Evolutionary conservation across 2,888 invertebrate species (phyloP), one percentile per base, ranked within the genome.

Genomic region (Leptothorax acervorum): DNA sequence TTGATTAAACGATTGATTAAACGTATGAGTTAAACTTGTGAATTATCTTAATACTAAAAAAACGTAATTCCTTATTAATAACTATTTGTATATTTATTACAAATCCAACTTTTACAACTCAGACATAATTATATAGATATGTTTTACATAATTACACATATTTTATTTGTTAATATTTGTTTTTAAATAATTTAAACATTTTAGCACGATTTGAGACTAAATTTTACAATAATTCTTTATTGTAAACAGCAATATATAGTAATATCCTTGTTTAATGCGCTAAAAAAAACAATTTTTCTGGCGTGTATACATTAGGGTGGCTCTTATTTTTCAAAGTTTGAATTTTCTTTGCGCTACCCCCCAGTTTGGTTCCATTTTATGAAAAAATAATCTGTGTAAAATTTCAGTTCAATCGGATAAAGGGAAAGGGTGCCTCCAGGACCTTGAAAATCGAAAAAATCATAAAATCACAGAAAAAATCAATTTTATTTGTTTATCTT

Each of bases 81-180:
- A 53, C n/a, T 35, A n/a, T 53, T n/a, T 28, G 28, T 3, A 48
- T 70, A 48, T 6, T 51, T 31, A 18, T 35, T 6, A 9, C 12
- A 70, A 53, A 70, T 70, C 11, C 1, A 70, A 66, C 15, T 66
- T 15, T 66, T 63, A 63, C 39, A 63, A 39, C 28, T 48, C 28
- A 28, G 12, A 53, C 8, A 35, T 35, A 35, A 35, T 35, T 35
- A 35, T 35, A 35, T 35, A 23, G 23, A 23, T 23, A 35, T 35
- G 35, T 6, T 35, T 35, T 35, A 35, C 35, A 35, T 6, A n/a
- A 18, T 51, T 68, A 51, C 31, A 11, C 5, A 68, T 12, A 53
- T 53, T n/a, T 53, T 23, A 42, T 48, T 66, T 15, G 12, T 35
- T 53, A 35, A 70, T 35, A 53, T 60, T 60, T 60, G 15, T 60